These are phyloP conservation scores for Boloria selene DNA, from an alignment of 2,888 invertebrate species.

Conservation along the genomic window DNA sequence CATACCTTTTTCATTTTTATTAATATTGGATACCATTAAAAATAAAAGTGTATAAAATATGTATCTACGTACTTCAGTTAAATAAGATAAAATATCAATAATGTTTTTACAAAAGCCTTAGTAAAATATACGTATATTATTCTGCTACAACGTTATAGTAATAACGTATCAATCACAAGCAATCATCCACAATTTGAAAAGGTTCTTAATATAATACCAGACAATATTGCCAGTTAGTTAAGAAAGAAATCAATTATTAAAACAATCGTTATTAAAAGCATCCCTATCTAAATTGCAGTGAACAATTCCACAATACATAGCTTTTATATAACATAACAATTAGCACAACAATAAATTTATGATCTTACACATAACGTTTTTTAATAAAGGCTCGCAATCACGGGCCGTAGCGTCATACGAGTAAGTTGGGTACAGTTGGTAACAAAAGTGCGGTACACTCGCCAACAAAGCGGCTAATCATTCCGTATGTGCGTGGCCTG, in stretches of 20 bases:
- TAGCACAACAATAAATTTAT: conserved; percentile 42
- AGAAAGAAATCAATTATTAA: neutral
- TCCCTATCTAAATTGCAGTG: neutral
- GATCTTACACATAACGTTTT: conserved; percentile 50
- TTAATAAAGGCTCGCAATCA: conserved; percentile 53
- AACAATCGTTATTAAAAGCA: neutral
- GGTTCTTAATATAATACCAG: no score
- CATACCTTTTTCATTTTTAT: no score
- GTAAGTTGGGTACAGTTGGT: conserved; percentile 55
- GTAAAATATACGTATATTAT: no score
- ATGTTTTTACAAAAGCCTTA: no score
- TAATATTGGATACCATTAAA: no score
- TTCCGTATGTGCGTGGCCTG: conserved; percentile 76
- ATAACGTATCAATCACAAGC: no score
- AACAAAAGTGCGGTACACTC: conserved; percentile 69
- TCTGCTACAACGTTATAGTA: no score
- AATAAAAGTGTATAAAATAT: no score
- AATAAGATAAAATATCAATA: no score
- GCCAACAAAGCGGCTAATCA: conserved; percentile 67
- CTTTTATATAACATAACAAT: conserved; percentile 26
- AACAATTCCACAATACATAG: neutral
- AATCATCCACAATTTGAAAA: no score
- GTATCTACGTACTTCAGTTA: no score
- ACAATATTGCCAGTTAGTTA: no score
- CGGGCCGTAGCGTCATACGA: conserved; percentile 49